Evolutionary conservation across 2,797 vertebrate genomes (phyloP), one percentile per base, ranked within the genome.

Genomic region (Chelmon rostratus): DNA sequence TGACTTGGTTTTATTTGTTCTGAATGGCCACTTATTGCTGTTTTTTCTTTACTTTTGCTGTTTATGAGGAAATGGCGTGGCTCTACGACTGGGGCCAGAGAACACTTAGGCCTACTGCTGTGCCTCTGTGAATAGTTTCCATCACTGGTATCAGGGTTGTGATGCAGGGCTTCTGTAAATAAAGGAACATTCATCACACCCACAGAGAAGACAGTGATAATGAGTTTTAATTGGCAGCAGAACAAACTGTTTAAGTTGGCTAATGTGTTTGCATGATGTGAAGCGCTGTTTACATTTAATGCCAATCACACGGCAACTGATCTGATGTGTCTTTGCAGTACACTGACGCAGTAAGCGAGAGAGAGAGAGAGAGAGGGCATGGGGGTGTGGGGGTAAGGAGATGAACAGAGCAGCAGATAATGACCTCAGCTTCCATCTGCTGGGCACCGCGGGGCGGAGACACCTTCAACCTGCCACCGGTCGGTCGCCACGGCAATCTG

Each of bases 351-450:
- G 81, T 63, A 52, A 81, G 62, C 53, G 50, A 69, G 56, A 63
- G 59, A 49, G 66, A 19, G 46, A 37, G 73, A 31, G 63, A 31
- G 59, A 61, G 70, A 42, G 73, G 57, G 73, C 19, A 54, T 42
- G 67, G 16, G 37, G 58, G 62, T 44, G 79, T 78, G 62, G 54
- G 73, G 56, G 63, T 83, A 82, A 87, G 86, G 82, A 87, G 83
- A 90, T 86, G 87, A 91, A 90, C 88, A 84, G 83, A 88, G 87
- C 79, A 85, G 90, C 83, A 90, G 89, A 92, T 94, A 94, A 93
- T 92, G 94, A 93, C 93, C 91, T 92, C 88, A 91, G 87, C 86
- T 89, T 93, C 92, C 94, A 95, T 94, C 94, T 95, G 93, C 90
- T 87, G 88, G 85, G 88, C 92, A 90, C 90, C 58, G 61, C 76